Base-by-base conservation (phyloP, 2,888 invertebrate species). In the Helobdella robusta region DNA sequence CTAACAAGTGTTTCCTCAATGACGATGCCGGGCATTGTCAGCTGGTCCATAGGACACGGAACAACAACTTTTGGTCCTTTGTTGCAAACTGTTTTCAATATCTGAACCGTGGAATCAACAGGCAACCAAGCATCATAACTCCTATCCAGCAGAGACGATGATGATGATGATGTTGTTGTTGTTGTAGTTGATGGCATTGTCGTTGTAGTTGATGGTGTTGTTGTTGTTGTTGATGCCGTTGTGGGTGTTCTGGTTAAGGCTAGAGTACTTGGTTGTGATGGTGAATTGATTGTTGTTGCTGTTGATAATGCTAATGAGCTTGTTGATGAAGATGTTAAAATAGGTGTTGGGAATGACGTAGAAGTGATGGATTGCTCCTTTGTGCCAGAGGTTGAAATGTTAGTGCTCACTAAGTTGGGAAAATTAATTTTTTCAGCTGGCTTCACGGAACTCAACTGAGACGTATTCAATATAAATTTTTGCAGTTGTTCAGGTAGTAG, bases 11-110 rank as follows among this genome's bases (percentile, higher is more conserved):
- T 89, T 73, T 87, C 88, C 73, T 88, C 87, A 3, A 87, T 81
- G 20, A 88, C 83, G 58, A 93, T 82, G 3, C 90, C 89, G 6
- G 92, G 92, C 86, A 87, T 88, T 0, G 91, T 91, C 0, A 92
- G 81, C 8, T 86, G 83, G 68, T 88, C 87, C 72, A 84, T 83
- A 61, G 88, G 86, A 18, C 59, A 36, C 0, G 87, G 86, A 28
- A 35, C 61, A 15, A 35, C 36, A 3, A 46, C 40, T 18, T 34
- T 20, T 6, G 56, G 46, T 8, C 58, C 59, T 25, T 46, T 62
- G 20, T n/a, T 20, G 34, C 58, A 35, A 20, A 65, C 25, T 8
- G 34, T 32, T 20, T 35, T 30, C 8, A 68, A 25, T 0, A 46
- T 62, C 52, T 58, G 46, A n/a, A 85, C 83, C 0, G 89, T 88